Percentiles rank a stretch among this genome's conserved stretches.
These are phyloP conservation scores for Cephalotes varians DNA, from an alignment of 2,888 invertebrate genomes.

Conservation along the genomic window DNA sequence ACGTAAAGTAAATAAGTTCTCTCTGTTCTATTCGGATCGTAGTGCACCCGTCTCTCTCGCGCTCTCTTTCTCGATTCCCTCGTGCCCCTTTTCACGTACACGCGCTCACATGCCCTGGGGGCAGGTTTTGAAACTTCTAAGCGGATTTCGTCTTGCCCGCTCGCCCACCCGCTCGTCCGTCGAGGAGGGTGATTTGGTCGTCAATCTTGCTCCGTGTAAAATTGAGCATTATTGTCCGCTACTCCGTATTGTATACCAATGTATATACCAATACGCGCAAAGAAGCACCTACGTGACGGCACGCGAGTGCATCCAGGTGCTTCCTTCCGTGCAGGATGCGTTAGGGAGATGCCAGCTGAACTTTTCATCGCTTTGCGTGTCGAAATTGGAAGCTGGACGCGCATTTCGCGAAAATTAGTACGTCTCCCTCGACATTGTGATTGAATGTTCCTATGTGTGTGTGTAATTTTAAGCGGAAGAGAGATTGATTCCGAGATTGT, in stretches of 20 bases:
- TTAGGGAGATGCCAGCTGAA: conserved; percentile 21
- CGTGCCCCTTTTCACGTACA: conserved; percentile 6
- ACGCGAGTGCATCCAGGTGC: conserved; percentile 70
- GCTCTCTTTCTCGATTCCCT: conserved; percentile 24
- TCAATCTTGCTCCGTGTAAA: conserved; percentile 70
- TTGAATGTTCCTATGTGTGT: conserved; percentile 21
- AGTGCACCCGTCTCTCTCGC: conserved; percentile 2
- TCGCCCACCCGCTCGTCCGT: conserved; percentile 38
- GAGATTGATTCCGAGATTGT: neutral
- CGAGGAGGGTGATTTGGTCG: conserved; percentile 56
- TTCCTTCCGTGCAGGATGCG: conserved; percentile 28
- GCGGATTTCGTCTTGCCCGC: conserved; percentile 71
- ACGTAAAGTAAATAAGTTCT: conserved; percentile 76
- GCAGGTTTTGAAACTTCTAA: conserved; percentile 75
- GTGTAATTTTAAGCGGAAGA: neutral
- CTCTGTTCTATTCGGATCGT: conserved; percentile 43
- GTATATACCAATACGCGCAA: conserved; percentile 10
- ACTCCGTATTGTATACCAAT: conserved; percentile 36
- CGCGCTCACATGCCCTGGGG: conserved; percentile 47
- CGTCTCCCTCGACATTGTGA: conserved; percentile 20
- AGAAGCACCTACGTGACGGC: conserved; percentile 60
- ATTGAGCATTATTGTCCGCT: conserved; percentile 68
- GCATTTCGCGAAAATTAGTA: conserved; percentile 37
- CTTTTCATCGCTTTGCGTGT: conserved; percentile 40
- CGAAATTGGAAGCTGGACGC: conserved; percentile 20